These are phyloP conservation scores for Eupithecia subumbrata DNA, from an alignment of 2,888 invertebrate genomes.

Conservation along the genomic window DNA sequence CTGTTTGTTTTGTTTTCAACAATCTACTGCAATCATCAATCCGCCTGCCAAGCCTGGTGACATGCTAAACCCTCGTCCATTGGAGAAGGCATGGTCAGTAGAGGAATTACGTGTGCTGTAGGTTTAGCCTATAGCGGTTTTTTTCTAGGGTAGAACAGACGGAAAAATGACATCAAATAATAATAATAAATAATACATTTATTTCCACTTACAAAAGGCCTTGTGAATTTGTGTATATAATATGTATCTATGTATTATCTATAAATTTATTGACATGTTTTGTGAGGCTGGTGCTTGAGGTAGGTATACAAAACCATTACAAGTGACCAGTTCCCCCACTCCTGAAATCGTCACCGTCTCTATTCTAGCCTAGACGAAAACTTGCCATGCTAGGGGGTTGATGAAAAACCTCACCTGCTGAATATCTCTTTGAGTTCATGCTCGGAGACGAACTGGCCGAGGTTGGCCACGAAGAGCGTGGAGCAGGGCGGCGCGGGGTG, in stretches of 20 bases:
- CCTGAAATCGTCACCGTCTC: neutral
- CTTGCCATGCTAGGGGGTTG: neutral
- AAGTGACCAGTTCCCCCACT: too few relatives aligned
- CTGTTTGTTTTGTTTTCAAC: neutral
- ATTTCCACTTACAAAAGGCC: too few relatives aligned
- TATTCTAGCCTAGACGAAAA: neutral
- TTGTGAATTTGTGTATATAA: too few relatives aligned
- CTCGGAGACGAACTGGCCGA: constrained; percentile 98
- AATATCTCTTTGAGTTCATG: constrained; percentile 99
- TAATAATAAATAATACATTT: too few relatives aligned
- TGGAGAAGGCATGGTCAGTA: neutral
- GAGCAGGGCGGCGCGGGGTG: constrained; percentile 95
- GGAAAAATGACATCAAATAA: neutral
- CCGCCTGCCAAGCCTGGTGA: neutral
- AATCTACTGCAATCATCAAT: neutral
- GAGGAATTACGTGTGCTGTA: neutral
- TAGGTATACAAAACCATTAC: too few relatives aligned
- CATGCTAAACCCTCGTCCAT: neutral
- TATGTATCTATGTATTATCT: too few relatives aligned
- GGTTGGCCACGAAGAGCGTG: constrained; percentile 98
- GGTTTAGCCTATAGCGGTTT: neutral
- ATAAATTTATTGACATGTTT: too few relatives aligned
- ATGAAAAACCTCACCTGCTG: constrained; percentile 90
- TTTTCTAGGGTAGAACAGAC: neutral
- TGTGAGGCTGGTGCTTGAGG: too few relatives aligned